A percentile compares a stretch with the other conserved stretches of the same genome.
phyloP scores from a whole-genome alignment of 35 echinoderm and acorn worm genomes.

The Ptychodera flava region DNA sequence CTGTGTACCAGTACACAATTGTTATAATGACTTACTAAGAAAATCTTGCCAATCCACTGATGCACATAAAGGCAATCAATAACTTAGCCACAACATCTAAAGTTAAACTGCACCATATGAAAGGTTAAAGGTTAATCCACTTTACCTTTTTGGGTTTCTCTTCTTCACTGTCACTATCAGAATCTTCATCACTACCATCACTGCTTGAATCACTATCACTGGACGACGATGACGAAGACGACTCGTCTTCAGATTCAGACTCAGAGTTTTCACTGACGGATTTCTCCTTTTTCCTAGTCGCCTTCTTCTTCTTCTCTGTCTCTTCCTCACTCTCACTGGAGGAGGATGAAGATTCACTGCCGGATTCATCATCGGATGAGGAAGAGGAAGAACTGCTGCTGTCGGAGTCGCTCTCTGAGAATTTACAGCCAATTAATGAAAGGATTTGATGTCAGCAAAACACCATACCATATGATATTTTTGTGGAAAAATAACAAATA shows the following conservation, averaged over 20 bases:
- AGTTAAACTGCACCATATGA: no score
- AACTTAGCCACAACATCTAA: no score
- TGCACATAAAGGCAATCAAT: no score
- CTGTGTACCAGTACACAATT: no score
- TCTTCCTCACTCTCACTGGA: constrained; percentile 31
- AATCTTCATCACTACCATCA: constrained; percentile 11
- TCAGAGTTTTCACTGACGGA: constrained; percentile 14
- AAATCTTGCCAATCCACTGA: no score
- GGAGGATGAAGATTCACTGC: constrained; percentile 38
- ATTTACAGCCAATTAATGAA: no score
- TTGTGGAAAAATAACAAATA: no score
- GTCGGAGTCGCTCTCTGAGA: not conserved
- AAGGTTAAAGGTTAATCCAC: no score
- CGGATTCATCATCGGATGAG: constrained; percentile 9
- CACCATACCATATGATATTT: no score
- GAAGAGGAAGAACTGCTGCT: not conserved
- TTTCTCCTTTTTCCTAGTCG: constrained; percentile 28
- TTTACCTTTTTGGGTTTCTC: constrained; percentile 12
- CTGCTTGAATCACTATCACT: constrained; percentile 38
- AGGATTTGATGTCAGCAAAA: no score
- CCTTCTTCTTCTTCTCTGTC: constrained; percentile 33
- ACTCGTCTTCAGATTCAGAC: constrained; percentile 8
- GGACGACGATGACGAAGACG: not conserved
- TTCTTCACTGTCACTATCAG: constrained; percentile 13
- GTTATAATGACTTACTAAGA: no score